Evolutionary conservation across 2,797 vertebrate species (phyloP), one percentile per base, ranked within the genome.

Genomic region (Ptychobarbus kaznakovi): DNA sequence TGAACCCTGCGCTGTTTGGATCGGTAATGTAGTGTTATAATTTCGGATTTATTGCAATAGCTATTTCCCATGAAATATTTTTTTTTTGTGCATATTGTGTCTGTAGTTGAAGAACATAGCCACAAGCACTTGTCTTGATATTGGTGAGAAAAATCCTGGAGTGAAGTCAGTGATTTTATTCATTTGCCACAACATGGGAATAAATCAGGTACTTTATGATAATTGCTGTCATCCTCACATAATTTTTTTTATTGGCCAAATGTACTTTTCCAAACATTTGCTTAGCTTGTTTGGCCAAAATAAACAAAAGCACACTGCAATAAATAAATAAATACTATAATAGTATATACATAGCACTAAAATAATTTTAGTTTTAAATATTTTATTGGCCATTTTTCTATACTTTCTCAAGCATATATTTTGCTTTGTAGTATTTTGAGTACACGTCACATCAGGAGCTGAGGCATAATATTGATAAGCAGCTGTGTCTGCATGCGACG

Each of bases 401-500:
- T 22, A n/a, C 6, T 40, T 73, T 44, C 15, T 9, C 15, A 9
- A 2, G 10, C 3, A n/a, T 75, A 6, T 53, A 28, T 75, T 20
- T 18, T 25, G 13, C 32, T 49, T 68, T 32, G 6, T 87, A 97
- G 96, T 95, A 96, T 87, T 97, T 97, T 42, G 96, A 97, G 89
- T 96, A 96, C 90, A 96, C 95, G 0, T 93, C 90, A 6, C 93
- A 94, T 83, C 89, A 90, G 85, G 97, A 97, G 89, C 91, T 97
- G 74, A 93, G 95, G 20, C 96, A 97, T 91, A 97, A 96, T 90
- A 89, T 94, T 0, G 90, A 91, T 18, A 94, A 91, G 85, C 91
- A 95, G 87, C 92, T 96, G 25, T 97, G 96, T 92, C 93, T 97
- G 85, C 93, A 94, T 0, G 94, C 91, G 0, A 90, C 28, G 0